Evolutionary conservation across 2,113 vertebrate genomes (phyloP), one percentile per base, ranked within the genome.

Genomic region (Pteronura brasiliensis): DNA sequence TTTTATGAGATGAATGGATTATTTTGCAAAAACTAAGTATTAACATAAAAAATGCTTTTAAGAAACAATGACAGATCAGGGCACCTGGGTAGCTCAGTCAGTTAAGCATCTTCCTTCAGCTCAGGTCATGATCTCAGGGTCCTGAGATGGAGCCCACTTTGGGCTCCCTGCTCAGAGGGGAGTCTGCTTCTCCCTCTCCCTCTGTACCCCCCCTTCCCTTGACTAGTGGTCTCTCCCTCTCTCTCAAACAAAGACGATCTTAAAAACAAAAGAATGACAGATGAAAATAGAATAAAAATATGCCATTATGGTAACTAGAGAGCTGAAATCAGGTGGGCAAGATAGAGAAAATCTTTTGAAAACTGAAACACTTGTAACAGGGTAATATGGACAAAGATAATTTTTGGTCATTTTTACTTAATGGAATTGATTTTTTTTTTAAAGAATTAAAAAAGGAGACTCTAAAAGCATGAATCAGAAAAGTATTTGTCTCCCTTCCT

Each of bases 31-130:
- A 84, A 71, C 27, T 52, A 90, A 94, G 15, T 65, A 65, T 74
- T 71, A 82, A 63, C 12, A 72, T 20, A 88, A n/a, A 96, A 96
- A 95, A 34, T 87, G 49, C 21, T 57, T 96, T 91, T 76, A 88
- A 94, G 63, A 90, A 92, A 92, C 39, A 88, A 71, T 69, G 67
- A 23, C 65, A 85, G 18, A 79, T 85, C 13, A 1, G 67, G 34
- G 34, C 7, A 20, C 34, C 34, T 69, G 67, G 34, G 34, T 69
- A 34, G 7, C 67, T 69, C 67, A 69, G 34, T n/a, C 67, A 69
- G 34, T 69, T 69, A 69, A n/a, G 34, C 17, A 18, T 36, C 34
- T 69, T 7, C n/a, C 34, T 69, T 69, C 34, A 36, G 67, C 4
- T 69, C 67, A 69, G 67, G 17, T 69, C 34, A 69, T 69, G 67